Evolutionary conservation across 2,113 vertebrate genomes (phyloP).

Genomic region (Ochotona curzoniae): DNA sequence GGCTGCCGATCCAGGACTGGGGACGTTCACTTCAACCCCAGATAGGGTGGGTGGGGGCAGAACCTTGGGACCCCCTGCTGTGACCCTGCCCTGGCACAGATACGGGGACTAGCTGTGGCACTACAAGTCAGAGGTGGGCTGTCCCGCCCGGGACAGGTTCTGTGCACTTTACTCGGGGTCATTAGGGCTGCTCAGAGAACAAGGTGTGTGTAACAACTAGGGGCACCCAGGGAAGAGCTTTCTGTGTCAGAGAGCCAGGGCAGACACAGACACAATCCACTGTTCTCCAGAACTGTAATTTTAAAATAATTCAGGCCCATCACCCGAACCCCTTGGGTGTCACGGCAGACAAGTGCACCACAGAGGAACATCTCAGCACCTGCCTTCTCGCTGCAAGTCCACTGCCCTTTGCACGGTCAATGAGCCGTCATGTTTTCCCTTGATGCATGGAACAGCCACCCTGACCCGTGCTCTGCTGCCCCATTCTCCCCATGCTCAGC

Average conservation of each 20-base stretch:
- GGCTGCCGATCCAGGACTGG: background rate
- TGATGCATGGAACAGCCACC: background rate
- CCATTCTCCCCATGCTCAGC: background rate
- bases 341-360: background rate
- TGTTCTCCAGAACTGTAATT: background rate
- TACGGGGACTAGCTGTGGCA: background rate
- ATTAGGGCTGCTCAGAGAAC: too few species aligned
- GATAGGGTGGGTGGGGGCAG: background rate
- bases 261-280: background rate
- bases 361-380: background rate
- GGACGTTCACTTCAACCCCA: background rate
- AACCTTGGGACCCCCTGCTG: background rate
- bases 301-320: background rate
- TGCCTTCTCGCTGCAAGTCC: background rate
- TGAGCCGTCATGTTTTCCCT: background rate
- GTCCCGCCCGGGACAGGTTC: background rate
- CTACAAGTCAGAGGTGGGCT: background rate
- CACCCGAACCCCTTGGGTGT: background rate
- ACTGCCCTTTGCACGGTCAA: background rate
- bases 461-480: too few species aligned
- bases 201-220: background rate
- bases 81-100: background rate
- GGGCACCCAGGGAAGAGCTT: background rate
- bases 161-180: background rate
- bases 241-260: background rate